Base-by-base conservation (phyloP, 2,797 vertebrate species). In the Ibycter americanus region DNA sequence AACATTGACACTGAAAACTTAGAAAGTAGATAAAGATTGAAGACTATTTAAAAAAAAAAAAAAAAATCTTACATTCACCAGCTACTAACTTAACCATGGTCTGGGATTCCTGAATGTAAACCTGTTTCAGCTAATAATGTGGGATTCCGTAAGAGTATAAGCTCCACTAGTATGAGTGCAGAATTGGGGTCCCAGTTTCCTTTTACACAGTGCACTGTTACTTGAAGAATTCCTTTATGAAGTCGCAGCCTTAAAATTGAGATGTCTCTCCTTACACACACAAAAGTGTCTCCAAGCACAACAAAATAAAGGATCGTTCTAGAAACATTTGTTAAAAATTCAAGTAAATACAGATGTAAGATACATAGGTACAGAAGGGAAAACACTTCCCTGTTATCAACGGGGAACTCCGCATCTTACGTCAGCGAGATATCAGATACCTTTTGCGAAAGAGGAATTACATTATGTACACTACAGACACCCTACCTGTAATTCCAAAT, bases 391-490 rank as follows among this genome's bases (percentile, higher is more conserved):
- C 55, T 66, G n/a, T 21, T 56, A 67, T 59, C 78, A 90, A 9
- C 31, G 62, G 83, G 83, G 81, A 94, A 62, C 52, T 87, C 71
- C 20, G 2, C 1, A 0, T 23, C 52, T 85, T 90, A 76, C 4
- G 3, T 67, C 88, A 85, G 51, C 19, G 58, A 93, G 78, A 46
- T 10, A 76, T 7, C 40, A 47, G 90, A 26, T 3, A 56, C 20
- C 72, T 87, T 93, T 83, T 68, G 66, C 55, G 89, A 84, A 73
- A 72, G 46, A 40, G 55, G 42, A 96, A 82, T 94, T 66, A 90
- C 25, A 86, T 79, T 52, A 93, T 4, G 72, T 31, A 70, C 55
- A 26, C 17, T 8, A 68, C 74, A 76, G 54, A 36, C 92, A 66
- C 54, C 38, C 90, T 81, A 86, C 86, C 83, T 92, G 90, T 51